These are phyloP conservation scores for Rhagologus leucostigma DNA, from an alignment of 2,113 vertebrate species.

Conservation along the genomic window DNA sequence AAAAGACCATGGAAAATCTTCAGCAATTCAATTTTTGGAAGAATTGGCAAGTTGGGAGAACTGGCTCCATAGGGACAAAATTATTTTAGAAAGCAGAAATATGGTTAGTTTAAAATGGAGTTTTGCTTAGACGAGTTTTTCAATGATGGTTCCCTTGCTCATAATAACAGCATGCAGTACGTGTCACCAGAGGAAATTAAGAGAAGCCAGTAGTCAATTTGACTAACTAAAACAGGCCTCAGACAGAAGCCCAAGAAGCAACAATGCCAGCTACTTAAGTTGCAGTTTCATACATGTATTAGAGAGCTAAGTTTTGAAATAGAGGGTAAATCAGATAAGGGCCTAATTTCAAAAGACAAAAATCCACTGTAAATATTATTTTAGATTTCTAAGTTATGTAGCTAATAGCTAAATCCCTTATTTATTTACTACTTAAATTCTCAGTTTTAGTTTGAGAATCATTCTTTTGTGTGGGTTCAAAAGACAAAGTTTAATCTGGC, in stretches of 20 bases:
- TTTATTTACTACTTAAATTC: not conserved
- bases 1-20: not conserved
- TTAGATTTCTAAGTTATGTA: not conserved
- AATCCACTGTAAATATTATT: not conserved
- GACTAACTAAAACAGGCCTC: not conserved
- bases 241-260: not conserved
- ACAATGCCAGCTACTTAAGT: not conserved
- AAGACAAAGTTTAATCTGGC: not conserved
- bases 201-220: not conserved
- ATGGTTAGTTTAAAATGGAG: not conserved
- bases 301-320: not conserved
- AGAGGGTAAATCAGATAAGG: not conserved
- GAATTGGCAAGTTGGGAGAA: not conserved
- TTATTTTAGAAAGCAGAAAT: not conserved
- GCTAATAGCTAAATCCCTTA: not conserved
- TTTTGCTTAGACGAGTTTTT: not conserved
- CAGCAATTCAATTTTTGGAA: not conserved
- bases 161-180: not conserved
- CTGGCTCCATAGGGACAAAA: not conserved
- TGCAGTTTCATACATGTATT: not conserved
- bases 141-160: not conserved
- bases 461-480: not conserved
- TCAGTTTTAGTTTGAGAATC: not conserved
- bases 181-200: not conserved
- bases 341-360: not conserved